Conservation (phyloP, 2,113 vertebrate genomes). For the Arizona elegans region DNA sequence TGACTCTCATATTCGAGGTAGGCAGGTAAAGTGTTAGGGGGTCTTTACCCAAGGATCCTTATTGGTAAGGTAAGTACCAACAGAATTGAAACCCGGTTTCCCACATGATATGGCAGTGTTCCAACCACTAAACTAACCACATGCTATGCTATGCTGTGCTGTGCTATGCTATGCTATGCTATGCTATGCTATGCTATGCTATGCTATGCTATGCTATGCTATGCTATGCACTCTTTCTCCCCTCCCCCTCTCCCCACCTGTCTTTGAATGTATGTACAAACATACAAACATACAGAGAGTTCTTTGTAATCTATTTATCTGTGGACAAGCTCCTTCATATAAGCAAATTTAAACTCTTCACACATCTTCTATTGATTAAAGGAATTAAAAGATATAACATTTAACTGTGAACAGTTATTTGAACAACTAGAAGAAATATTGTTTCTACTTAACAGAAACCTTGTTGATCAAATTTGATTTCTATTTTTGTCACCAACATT, state of each 20-base stretch:
- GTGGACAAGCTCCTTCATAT: background rate
- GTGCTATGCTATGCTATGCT: background rate
- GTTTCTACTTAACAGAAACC: background rate
- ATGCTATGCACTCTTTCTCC: background rate
- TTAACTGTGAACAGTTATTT: background rate
- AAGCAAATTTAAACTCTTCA: slow-evolving; percentile 4
- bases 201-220: too few species aligned
- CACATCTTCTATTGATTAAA: background rate
- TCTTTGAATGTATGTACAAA: too few species aligned
- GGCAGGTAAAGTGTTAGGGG: background rate
- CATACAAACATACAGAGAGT: background rate
- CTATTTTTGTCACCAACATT: background rate
- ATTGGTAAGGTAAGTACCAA: background rate
- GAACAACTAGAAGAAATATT: background rate
- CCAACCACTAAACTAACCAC: background rate
- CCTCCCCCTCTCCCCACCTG: too few species aligned
- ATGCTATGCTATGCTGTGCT: background rate
- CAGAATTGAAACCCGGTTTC: background rate
- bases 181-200: too few species aligned
- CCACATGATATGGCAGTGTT: background rate
- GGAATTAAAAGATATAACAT: background rate
- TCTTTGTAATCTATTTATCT: background rate
- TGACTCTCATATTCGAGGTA: background rate
- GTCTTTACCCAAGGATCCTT: background rate
- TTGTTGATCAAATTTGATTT: background rate